Evolutionary conservation across 1,140 invertebrate species (phyloP), one percentile per base, ranked within the genome.

Genomic region (Polyergus mexicanus): DNA sequence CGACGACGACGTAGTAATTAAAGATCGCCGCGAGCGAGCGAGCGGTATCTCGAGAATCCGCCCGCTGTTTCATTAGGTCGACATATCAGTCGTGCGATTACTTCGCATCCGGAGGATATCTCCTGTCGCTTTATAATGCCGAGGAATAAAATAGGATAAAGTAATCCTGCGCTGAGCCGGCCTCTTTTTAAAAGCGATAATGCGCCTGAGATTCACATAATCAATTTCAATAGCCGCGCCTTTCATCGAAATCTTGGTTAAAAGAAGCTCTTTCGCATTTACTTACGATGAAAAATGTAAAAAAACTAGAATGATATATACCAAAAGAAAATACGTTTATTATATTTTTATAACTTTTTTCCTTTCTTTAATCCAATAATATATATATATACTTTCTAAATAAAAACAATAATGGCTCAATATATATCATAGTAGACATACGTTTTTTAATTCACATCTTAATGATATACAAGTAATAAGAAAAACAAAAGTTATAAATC

Each of bases 1-100:
- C 62, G 8, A 11, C 47, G 44, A 54, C 28, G 41, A 54, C 38
- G 47, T 78, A 72, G 62, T 78, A 80, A 89, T 89, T 89, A 89
- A 88, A 80, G 75, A 72, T 25, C 54, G 68, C 25, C 19, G 41
- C 11, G 56, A 44, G 35, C 47, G 22, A 51, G 76, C 8, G 47
- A 51, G 47, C 47, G 2, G 35, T 54, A 78, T 41, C 68, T 22
- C 47, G 25, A 69, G 83, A 88, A 81, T 89, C 66, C 74, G 62
- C 22, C 3, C 13, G 62, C 41, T 85, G 54, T 60, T 81, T 89
- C 63, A 81, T 89, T 89, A 75, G n/a, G 56, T 38, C 22, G 28
- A 25, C 22, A 87, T 81, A 68, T 54, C 77, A 76, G 35, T 68
- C 35, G 60, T 76, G 62, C 38, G 47, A 63, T 84, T 76, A 47